A percentile compares a stretch with the other conserved stretches of the same genome.
Conservation (phyloP, 2,888 invertebrate species). For the Calliopum simillimum region DNA sequence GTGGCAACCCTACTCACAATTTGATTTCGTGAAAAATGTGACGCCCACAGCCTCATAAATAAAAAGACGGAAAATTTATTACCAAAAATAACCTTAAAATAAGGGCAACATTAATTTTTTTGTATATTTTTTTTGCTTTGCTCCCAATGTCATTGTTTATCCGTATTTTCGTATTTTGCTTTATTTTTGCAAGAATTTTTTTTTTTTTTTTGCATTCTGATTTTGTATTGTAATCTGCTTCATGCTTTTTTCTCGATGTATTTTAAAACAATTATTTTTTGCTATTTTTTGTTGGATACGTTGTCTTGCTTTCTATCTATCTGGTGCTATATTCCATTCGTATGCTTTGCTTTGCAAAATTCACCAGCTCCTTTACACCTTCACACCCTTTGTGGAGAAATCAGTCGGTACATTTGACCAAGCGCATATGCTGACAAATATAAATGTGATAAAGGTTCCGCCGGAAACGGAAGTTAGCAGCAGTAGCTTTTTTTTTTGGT, state of each 20-base stretch:
- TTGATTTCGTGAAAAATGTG: background rate
- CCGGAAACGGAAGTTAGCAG: constrained; percentile 20
- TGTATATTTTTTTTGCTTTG: background rate
- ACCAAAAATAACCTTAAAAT: constrained; percentile 20
- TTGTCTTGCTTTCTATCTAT: background rate
- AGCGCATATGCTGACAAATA: constrained; percentile 24
- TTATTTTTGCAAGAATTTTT: background rate
- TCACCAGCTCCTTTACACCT: background rate
- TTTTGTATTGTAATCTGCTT: background rate
- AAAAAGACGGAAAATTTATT: constrained; percentile 14
- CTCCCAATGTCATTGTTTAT: constrained; percentile 21
- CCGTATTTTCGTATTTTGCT: background rate
- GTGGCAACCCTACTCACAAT: background rate
- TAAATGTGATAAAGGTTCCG: constrained; percentile 21
- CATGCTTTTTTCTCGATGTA: background rate
- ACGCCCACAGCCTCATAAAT: constrained; percentile 1
- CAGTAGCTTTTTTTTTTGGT: constrained; percentile 7
- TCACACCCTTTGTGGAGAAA: background rate
- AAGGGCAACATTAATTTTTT: constrained; percentile 17
- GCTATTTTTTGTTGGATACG: background rate
- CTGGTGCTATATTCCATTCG: constrained; percentile 8
- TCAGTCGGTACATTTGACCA: background rate
- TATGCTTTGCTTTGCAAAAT: background rate
- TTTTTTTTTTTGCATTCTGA: background rate
- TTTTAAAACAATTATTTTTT: constrained; percentile 24